Conservation (phyloP, 2,888 invertebrate species). For the Dromius quadrimaculatus region DNA sequence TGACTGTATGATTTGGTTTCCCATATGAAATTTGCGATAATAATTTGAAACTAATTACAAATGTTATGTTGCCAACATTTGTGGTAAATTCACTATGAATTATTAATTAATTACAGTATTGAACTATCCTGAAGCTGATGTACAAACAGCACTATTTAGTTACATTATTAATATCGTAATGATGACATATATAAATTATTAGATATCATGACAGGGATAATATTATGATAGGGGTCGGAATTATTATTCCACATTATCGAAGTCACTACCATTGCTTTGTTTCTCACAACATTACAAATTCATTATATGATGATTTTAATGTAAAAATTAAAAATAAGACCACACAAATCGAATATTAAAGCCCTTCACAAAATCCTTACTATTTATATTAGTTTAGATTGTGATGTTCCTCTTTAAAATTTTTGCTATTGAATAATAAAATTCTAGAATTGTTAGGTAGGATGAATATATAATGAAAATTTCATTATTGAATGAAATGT, state of each 20-base stretch:
- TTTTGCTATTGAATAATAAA: too few species aligned
- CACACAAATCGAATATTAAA: too few species aligned
- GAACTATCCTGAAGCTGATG: neutral
- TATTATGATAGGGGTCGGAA: neutral
- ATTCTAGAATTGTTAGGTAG: too few species aligned
- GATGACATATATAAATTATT: slow-evolving; percentile 6
- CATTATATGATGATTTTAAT: too few species aligned
- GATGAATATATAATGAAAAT: too few species aligned
- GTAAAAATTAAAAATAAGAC: too few species aligned
- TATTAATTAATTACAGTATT: slow-evolving; percentile 26
- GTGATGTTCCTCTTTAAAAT: too few species aligned
- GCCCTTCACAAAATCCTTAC: too few species aligned
- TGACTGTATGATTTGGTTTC: slow-evolving; percentile 11
- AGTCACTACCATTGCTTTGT: neutral
- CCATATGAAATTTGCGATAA: slow-evolving; percentile 15
- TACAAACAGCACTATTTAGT: slow-evolving; percentile 6
- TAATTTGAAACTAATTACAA: slow-evolving; percentile 33
- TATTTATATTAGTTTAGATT: too few species aligned
- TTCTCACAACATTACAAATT: too few species aligned
- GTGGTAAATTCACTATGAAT: slow-evolving; percentile 15
- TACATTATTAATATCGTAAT: slow-evolving; percentile 25
- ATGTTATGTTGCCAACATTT: slow-evolving; percentile 21
- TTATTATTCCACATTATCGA: slow-evolving; percentile 14
- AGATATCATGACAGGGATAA: slow-evolving; percentile 7
- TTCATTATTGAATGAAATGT: too few species aligned